A percentile compares a stretch with the other conserved stretches of the same genome.
These are phyloP conservation scores for Tetrao urogallus DNA, from an alignment of 2,113 vertebrate genomes.

Conservation along the genomic window DNA sequence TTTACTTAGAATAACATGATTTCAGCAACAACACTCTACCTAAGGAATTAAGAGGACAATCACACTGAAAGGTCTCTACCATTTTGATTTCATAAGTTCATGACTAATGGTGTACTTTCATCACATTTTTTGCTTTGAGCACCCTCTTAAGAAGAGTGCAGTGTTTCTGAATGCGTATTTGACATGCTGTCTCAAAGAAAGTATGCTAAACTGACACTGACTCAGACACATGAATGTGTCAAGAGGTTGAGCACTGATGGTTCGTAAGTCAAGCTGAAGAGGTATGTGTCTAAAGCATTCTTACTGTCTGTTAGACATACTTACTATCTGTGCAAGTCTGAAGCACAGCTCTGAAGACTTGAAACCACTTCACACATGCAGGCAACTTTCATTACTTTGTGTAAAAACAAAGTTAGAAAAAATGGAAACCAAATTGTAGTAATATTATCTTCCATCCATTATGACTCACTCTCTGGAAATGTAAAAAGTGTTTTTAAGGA, in stretches of 20 bases:
- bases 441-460: not conserved
- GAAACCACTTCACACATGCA: not conserved
- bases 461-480: not conserved
- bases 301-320: not conserved
- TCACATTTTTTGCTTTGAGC: not conserved
- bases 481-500: not conserved
- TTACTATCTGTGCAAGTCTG: not conserved
- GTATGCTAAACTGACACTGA: not conserved
- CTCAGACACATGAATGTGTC: not conserved
- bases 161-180: not conserved
- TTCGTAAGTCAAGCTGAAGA: not conserved
- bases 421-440: not conserved
- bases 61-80: not conserved
- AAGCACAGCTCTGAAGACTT: not conserved
- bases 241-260: not conserved
- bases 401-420: not conserved
- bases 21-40: not conserved
- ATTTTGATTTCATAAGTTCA: not conserved
- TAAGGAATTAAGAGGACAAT: not conserved
- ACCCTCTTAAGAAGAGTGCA: not conserved
- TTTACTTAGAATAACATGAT: not conserved
- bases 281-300: not conserved
- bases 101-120: not conserved
- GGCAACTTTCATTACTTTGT: not conserved
- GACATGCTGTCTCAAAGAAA: not conserved